Evolutionary conservation across 2,797 vertebrate species (phyloP).

Genomic region (Hypotaenidia philippensis): DNA sequence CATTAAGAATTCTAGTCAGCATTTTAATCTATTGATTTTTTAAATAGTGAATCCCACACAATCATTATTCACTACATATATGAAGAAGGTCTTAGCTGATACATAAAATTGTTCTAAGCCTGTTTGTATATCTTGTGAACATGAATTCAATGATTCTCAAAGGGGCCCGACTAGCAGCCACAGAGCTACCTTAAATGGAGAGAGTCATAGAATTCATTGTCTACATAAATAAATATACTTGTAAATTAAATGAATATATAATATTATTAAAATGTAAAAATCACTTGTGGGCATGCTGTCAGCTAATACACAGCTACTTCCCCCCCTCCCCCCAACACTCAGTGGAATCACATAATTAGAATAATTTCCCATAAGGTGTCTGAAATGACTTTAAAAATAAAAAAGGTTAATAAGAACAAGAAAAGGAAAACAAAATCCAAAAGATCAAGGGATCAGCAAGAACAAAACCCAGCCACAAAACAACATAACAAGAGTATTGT

Average conservation of each 20-base stretch:
- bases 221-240: not conserved
- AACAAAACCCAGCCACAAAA: not conserved
- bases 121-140: not conserved
- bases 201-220: not conserved
- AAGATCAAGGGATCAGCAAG: not conserved
- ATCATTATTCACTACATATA: not conserved
- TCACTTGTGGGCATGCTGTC: not conserved
- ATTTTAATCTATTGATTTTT: not conserved
- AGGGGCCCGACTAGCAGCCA: not conserved
- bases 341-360: not conserved
- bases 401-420: not conserved
- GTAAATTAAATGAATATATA: not conserved
- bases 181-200: not conserved
- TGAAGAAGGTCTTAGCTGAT: not conserved
- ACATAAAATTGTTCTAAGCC: not conserved
- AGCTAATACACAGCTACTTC: not conserved
- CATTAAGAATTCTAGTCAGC: not conserved
- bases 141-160: not conserved
- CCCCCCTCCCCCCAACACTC: not conserved
- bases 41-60: not conserved
- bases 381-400: not conserved
- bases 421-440: not conserved
- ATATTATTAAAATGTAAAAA: not conserved
- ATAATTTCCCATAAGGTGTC: not conserved
- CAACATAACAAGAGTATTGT: not conserved